Percentiles rank a stretch among this genome's conserved stretches.
Conservation (phyloP, 1,140 invertebrate species). For the Leguminivora glycinivorella region DNA sequence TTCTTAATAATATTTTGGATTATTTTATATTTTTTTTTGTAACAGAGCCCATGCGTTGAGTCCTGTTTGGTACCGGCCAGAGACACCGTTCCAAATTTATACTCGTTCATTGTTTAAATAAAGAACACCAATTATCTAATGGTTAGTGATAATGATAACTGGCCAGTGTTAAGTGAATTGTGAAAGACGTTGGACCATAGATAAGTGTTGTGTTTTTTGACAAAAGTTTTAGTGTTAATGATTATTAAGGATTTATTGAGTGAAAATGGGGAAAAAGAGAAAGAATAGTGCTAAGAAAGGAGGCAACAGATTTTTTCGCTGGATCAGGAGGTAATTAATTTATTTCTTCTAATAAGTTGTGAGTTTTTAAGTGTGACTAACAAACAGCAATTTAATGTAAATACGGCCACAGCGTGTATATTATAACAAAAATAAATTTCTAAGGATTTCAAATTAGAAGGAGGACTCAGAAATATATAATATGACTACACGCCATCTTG, state of each 20-base stretch:
- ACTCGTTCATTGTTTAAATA: constrained; percentile 40
- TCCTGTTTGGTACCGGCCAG: constrained; percentile 59
- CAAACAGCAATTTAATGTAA: not conserved
- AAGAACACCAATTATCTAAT: constrained; percentile 33
- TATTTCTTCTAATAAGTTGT: not conserved
- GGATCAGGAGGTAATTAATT: constrained; percentile 66
- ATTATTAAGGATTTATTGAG: constrained; percentile 33
- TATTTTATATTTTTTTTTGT: constrained; percentile 37
- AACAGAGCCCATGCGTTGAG: constrained; percentile 57
- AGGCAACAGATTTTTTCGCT: constrained; percentile 69
- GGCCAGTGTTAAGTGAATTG: constrained; percentile 30
- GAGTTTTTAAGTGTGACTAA: not conserved
- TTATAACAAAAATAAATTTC: too few relatives aligned
- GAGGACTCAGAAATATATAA: too few relatives aligned
- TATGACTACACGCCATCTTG: too few relatives aligned
- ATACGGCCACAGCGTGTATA: too few relatives aligned
- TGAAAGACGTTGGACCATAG: constrained; percentile 34
- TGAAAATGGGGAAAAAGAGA: constrained; percentile 72
- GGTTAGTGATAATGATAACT: constrained; percentile 41
- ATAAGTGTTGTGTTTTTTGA: constrained; percentile 46
- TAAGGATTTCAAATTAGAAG: too few relatives aligned
- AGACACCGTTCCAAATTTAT: constrained; percentile 50
- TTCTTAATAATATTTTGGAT: constrained; percentile 21
- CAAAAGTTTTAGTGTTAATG: constrained; percentile 34
- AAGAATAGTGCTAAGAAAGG: constrained; percentile 61